phyloP scores from a whole-genome alignment of 2,888 invertebrate genomes.

The Orgyia antiqua region DNA sequence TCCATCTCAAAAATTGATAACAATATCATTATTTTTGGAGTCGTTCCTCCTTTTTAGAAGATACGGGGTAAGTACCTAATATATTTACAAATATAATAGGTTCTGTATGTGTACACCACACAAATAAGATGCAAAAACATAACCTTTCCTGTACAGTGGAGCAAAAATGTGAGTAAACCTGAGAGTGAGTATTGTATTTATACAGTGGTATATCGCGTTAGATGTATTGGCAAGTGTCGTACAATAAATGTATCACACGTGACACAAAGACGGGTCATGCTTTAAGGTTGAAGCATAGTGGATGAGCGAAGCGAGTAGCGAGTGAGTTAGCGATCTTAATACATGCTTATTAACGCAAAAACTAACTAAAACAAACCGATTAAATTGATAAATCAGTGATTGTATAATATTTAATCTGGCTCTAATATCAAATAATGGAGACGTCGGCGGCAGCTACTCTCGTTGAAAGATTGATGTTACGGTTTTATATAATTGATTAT shows the following conservation, averaged over 20 bases:
- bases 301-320: slow-evolving; percentile 7
- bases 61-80: too few relatives aligned
- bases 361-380: slow-evolving; percentile 9
- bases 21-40: too few relatives aligned
- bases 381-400: slow-evolving; percentile 26
- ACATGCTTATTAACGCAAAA: background rate
- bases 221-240: slow-evolving; percentile 29
- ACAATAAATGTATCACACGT: slow-evolving; percentile 26
- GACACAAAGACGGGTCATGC: slow-evolving; percentile 18
- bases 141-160: too few relatives aligned
- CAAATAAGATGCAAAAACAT: too few relatives aligned
- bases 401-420: slow-evolving; percentile 14
- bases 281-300: background rate
- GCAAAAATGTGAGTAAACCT: too few relatives aligned
- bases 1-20: too few relatives aligned
- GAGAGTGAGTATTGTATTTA: too few relatives aligned
- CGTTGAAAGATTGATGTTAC: slow-evolving; percentile 18
- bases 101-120: too few relatives aligned
- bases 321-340: background rate
- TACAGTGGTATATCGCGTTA: too few relatives aligned
- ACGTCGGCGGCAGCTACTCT: slow-evolving; percentile 1
- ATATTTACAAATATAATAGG: too few relatives aligned
- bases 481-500: too few relatives aligned
- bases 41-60: too few relatives aligned
- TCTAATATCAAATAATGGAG: slow-evolving; percentile 15